Percentiles rank a stretch among this genome's conserved stretches.
phyloP scores from a whole-genome alignment of 2,113 vertebrate species.

The Atherinomorus stipes region DNA sequence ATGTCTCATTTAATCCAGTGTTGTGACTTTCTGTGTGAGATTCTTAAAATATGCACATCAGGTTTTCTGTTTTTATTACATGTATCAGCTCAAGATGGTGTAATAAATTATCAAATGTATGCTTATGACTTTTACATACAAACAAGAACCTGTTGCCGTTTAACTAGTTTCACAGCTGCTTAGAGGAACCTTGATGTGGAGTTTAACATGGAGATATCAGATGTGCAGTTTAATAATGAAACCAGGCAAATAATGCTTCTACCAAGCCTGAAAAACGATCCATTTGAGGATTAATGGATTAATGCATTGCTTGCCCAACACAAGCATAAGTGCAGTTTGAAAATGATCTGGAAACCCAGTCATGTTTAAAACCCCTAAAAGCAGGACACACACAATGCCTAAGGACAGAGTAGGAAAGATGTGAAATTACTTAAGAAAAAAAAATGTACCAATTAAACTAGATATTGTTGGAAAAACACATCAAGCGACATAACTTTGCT shows the following conservation, averaged over 20 bases:
- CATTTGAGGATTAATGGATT: not conserved
- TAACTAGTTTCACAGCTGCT: conserved; percentile 13
- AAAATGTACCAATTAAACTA: not conserved
- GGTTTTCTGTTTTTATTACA: conserved; percentile 8
- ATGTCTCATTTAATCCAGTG: conserved; percentile 67
- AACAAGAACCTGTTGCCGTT: conserved; percentile 29
- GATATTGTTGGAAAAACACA: not conserved
- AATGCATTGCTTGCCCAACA: not conserved
- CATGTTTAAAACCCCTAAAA: conserved; percentile 22
- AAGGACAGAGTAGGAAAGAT: conserved; percentile 6
- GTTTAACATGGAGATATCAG: conserved; percentile 21
- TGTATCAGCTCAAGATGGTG: conserved; percentile 38
- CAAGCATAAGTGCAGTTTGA: conserved; percentile 9
- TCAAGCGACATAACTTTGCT: conserved; percentile 11
- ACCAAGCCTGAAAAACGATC: not conserved
- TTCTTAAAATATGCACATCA: conserved; percentile 22
- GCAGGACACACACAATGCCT: conserved; percentile 29
- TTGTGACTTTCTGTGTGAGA: conserved; percentile 65
- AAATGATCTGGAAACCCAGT: conserved; percentile 6
- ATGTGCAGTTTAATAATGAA: conserved; percentile 1
- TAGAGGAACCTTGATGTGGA: not conserved
- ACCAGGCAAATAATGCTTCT: not conserved
- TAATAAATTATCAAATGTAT: conserved; percentile 70
- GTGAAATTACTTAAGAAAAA: conserved; percentile 21
- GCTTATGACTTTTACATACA: conserved; percentile 25